phyloP scores from a whole-genome alignment of 2,888 invertebrate genomes.

The Rhyacophila evoluta region DNA sequence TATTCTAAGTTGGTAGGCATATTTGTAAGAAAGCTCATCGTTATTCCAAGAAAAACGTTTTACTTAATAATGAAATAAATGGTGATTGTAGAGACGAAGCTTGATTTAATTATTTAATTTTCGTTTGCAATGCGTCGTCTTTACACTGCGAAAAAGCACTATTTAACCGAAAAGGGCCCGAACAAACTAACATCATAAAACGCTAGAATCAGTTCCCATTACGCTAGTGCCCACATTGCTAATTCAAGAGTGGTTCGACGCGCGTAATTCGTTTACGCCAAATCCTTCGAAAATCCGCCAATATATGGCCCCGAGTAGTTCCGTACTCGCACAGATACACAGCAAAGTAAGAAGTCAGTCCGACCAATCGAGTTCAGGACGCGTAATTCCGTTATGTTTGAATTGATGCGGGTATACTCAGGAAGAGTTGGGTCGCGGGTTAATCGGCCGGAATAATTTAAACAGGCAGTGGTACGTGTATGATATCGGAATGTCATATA shows the following conservation, averaged over 20 bases:
- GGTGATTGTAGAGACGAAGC: too few relatives aligned
- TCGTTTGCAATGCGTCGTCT: too few relatives aligned
- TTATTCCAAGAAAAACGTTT: too few relatives aligned
- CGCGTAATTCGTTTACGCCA: constrained; percentile 8
- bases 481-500: constrained; percentile 16
- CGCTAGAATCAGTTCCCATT: neutral
- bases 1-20: too few relatives aligned
- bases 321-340: constrained; percentile 3
- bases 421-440: constrained; percentile 13
- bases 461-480: constrained; percentile 25
- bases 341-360: constrained; percentile 13
- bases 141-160: neutral
- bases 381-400: constrained; percentile 30
- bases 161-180: neutral
- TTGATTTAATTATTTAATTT: too few relatives aligned
- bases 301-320: neutral
- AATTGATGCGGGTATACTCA: constrained; percentile 23
- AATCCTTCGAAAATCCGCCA: constrained; percentile 9
- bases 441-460: constrained; percentile 36
- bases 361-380: constrained; percentile 17
- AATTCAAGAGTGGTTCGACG: neutral
- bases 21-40: too few relatives aligned
- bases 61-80: too few relatives aligned
- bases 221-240: neutral
- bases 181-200: constrained; percentile 2